Conservation (phyloP, 2,113 vertebrate genomes). For the Psilopogon haemacephalus region DNA sequence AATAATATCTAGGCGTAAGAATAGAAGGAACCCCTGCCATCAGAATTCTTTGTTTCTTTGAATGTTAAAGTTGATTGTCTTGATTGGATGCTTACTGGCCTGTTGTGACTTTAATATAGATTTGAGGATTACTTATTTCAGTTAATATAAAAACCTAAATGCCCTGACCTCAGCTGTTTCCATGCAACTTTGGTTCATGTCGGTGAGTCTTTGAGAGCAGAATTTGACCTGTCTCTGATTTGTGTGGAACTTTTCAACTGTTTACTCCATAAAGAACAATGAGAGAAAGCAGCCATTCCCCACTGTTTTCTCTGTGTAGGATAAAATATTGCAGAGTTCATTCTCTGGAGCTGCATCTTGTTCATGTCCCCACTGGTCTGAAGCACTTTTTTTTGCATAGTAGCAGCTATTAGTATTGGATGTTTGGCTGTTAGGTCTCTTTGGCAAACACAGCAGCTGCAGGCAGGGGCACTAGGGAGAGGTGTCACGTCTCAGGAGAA, state of each 20-base stretch:
- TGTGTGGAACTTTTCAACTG: background rate
- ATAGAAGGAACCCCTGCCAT: background rate
- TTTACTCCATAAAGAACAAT: too few species aligned
- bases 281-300: background rate
- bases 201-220: background rate
- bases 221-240: background rate
- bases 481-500: background rate
- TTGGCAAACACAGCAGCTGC: background rate
- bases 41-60: constrained; percentile 29
- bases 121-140: background rate
- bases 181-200: background rate
- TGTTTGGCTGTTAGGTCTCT: background rate
- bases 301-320: background rate
- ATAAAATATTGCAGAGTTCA: background rate
- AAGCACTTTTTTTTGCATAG: background rate
- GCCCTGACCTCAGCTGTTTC: background rate
- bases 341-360: background rate
- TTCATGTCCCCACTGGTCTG: background rate
- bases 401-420: background rate
- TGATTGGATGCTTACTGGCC: background rate
- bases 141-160: background rate
- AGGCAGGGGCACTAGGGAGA: background rate
- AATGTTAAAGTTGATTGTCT: background rate
- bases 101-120: background rate
- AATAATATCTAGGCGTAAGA: background rate